Conservation (phyloP, 2,888 invertebrate genomes). For the Pristionchus japonicus region DNA sequence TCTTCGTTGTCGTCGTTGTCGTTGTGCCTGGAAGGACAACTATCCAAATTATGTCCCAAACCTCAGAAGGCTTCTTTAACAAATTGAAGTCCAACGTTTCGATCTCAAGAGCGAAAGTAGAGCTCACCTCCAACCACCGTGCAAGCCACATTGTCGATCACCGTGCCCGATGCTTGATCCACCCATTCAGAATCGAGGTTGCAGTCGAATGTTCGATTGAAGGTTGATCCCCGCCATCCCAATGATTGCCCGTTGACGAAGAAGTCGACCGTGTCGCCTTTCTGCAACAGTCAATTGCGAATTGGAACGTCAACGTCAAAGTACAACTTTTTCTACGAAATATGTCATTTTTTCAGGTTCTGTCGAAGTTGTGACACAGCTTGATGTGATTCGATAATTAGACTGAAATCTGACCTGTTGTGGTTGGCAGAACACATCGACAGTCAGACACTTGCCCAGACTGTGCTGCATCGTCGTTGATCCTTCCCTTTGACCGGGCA, state of each 20-base stretch:
- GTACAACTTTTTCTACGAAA: no score
- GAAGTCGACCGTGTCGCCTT: conserved; percentile 38
- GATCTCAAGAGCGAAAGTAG: background rate
- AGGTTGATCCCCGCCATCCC: conserved; percentile 7
- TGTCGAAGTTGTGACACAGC: no score
- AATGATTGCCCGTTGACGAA: conserved; percentile 32
- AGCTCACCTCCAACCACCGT: conserved; percentile 49
- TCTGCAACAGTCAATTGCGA: no score
- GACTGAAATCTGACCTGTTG: conserved; percentile 52
- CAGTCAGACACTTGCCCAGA: conserved; percentile 53
- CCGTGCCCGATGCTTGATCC: conserved; percentile 45
- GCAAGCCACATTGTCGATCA: conserved; percentile 57
- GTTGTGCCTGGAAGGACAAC: background rate
- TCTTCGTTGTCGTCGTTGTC: background rate
- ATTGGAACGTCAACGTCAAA: no score
- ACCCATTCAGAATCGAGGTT: conserved; percentile 39
- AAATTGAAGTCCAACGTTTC: background rate
- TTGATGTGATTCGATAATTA: no score
- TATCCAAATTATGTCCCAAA: no score
- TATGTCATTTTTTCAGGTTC: background rate
- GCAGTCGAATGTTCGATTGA: conserved; percentile 46
- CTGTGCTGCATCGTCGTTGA: conserved; percentile 57
- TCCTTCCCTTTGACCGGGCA: conserved; percentile 51
- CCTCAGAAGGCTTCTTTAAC: background rate
- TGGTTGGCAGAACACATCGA: conserved; percentile 58